A percentile compares a stretch with the other conserved stretches of the same genome.
Evolutionary conservation across 2,888 invertebrate genomes (phyloP).

Genomic region (Erebia epiphron): DNA sequence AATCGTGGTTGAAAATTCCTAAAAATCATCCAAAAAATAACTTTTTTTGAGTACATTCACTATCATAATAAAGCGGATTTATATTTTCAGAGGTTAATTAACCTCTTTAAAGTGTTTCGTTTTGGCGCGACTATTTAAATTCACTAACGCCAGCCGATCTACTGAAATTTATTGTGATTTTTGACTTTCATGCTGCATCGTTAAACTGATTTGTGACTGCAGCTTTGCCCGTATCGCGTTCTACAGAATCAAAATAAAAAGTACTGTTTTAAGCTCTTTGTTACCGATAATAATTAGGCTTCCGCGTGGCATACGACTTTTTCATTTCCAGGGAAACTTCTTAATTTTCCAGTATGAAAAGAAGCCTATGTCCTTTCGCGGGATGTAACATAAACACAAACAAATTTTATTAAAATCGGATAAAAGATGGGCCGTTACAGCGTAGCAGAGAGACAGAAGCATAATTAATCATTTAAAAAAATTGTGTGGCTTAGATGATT

Average conservation of each 20-base stretch:
- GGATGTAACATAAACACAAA: too few relatives aligned
- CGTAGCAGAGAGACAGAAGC: too few relatives aligned
- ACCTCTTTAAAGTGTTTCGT: background rate
- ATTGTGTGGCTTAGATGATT: too few relatives aligned
- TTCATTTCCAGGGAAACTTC: too few relatives aligned
- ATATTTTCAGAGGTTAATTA: background rate
- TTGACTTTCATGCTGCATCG: background rate
- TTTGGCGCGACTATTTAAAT: background rate
- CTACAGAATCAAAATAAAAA: background rate
- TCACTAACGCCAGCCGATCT: background rate
- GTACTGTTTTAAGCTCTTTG: background rate
- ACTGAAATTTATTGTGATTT: conserved; percentile 1
- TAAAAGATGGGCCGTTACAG: too few relatives aligned
- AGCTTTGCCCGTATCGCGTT: background rate
- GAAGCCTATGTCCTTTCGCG: too few relatives aligned
- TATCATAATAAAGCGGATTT: background rate
- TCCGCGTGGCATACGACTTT: too few relatives aligned
- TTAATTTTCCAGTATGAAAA: too few relatives aligned
- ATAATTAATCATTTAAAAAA: too few relatives aligned
- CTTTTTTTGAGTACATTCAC: background rate
- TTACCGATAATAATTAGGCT: too few relatives aligned
- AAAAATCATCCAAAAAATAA: background rate
- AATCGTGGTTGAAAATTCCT: background rate
- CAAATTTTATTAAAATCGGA: too few relatives aligned
- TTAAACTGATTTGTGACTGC: background rate